Evolutionary conservation across 1,140 invertebrate genomes (phyloP).

Genomic region (Holcopasites calliopsidis): DNA sequence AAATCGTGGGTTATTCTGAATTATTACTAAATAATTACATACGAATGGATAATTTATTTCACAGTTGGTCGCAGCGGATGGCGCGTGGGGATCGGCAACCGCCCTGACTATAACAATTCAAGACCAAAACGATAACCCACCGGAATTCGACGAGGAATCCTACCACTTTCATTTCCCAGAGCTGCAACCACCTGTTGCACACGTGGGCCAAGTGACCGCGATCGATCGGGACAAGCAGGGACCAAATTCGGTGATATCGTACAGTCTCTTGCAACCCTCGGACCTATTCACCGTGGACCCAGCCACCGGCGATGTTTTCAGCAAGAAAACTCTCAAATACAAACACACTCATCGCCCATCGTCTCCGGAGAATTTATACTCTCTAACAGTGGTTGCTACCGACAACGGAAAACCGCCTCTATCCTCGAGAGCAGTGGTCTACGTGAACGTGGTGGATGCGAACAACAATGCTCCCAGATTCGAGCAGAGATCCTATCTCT

Average conservation of each 20-base stretch:
- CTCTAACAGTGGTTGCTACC: constrained; percentile 91
- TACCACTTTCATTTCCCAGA: constrained; percentile 96
- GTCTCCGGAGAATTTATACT: constrained; percentile 93
- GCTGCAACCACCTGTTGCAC: constrained; percentile 87
- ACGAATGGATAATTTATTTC: neutral
- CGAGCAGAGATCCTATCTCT: constrained; percentile 85
- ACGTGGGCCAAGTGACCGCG: constrained; percentile 93
- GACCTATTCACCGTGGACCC: constrained; percentile 95
- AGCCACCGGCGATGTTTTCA: constrained; percentile 92
- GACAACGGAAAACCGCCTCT: constrained; percentile 96
- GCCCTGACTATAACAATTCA: constrained; percentile 95
- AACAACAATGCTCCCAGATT: constrained; percentile 94
- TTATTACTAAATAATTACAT: neutral
- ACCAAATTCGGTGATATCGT: constrained; percentile 96
- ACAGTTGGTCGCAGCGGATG: constrained; percentile 86
- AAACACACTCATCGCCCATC: constrained; percentile 87
- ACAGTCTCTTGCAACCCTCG: constrained; percentile 93
- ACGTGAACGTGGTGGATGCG: constrained; percentile 93
- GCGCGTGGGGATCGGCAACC: constrained; percentile 93
- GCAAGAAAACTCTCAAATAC: constrained; percentile 90
- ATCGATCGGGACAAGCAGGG: constrained; percentile 94
- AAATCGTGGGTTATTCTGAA: too few relatives aligned
- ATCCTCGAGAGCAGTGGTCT: constrained; percentile 90
- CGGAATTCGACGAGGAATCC: constrained; percentile 92
- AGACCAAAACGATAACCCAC: constrained; percentile 97